Base-by-base conservation (phyloP, 2,797 vertebrate species). In the Alosa sapidissima region DNA sequence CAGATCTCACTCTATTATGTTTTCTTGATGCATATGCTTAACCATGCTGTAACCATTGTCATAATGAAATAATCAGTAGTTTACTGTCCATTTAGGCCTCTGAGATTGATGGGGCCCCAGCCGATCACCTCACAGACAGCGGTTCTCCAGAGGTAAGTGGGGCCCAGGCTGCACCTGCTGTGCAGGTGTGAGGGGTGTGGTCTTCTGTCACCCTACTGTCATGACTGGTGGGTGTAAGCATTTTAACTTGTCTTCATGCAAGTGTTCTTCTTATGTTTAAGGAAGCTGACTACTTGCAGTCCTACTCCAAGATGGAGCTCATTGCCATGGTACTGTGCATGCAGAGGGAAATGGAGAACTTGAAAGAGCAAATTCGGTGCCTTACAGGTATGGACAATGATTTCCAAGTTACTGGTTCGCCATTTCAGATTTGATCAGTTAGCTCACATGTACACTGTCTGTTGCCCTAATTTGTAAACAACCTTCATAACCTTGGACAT, bases 311-410 rank as follows among this genome's bases (percentile, higher is more conserved):
- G 86, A 87, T 88, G 21, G 90, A 92, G 81, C 89, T 92, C 49
- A 89, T 92, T 13, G 83, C 90, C 55, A 92, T 91, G 90, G 91
- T 92, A 55, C 81, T 92, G 89, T 89, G 88, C 84, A 92, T 93
- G 92, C 92, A 91, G 62, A 90, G 85, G 51, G 90, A 92, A 83
- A 92, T 91, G 87, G 90, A 90, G 36, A 82, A 83, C 83, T 86
- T 91, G 78, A 89, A 89, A 81, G 91, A 92, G 84, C 90, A 91
- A 88, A 90, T 92, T 85, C 88, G 89, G 86, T 91, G 89, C 81
- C 90, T 91, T 68, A 92, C 87, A 87, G 90, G 87, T 92, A 81
- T 58, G 52, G 10, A 19, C 4, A 78, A 9, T 7, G 10, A 78
- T 45, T 78, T 75, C 24, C 24, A 65, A 11, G 24, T 65, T 36